phyloP scores from a whole-genome alignment of 30 jellyfish, hydroid and myxozoan genomes.

The Turritopsis dohrnii region DNA sequence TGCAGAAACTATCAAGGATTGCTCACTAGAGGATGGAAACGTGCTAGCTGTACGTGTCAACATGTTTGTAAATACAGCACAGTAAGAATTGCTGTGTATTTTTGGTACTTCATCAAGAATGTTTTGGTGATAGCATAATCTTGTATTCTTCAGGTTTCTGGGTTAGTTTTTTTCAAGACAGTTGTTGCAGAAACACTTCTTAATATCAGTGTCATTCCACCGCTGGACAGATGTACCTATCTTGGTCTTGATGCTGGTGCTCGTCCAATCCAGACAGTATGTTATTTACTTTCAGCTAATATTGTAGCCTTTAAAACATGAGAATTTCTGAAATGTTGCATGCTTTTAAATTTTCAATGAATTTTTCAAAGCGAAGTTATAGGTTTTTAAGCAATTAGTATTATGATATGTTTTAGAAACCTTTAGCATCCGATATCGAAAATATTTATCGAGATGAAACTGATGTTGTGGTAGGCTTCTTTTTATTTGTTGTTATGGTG shows the following conservation, averaged over 20 bases:
- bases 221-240: constrained; percentile 87
- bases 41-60: constrained; percentile 63
- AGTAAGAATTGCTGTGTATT: neutral
- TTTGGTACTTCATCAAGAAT: neutral
- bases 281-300: constrained; percentile 22
- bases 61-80: neutral
- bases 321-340: no score
- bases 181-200: constrained; percentile 63
- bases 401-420: neutral
- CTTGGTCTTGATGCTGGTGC: constrained; percentile 87
- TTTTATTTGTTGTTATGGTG: neutral
- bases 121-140: neutral
- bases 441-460: constrained; percentile 16
- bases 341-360: no score
- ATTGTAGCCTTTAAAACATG: no score
- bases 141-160: constrained; percentile 49
- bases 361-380: no score
- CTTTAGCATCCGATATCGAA: constrained; percentile 16
- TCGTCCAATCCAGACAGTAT: constrained; percentile 54
- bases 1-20: constrained; percentile 29
- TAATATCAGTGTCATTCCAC: constrained; percentile 65
- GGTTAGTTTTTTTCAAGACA: constrained; percentile 62
- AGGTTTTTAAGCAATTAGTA: neutral
- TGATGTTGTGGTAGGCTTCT: constrained; percentile 13
- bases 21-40: constrained; percentile 45